Percentiles rank a stretch among this genome's conserved stretches.
Evolutionary conservation across 2,797 vertebrate genomes (phyloP).

Genomic region (Champsocephalus esox): DNA sequence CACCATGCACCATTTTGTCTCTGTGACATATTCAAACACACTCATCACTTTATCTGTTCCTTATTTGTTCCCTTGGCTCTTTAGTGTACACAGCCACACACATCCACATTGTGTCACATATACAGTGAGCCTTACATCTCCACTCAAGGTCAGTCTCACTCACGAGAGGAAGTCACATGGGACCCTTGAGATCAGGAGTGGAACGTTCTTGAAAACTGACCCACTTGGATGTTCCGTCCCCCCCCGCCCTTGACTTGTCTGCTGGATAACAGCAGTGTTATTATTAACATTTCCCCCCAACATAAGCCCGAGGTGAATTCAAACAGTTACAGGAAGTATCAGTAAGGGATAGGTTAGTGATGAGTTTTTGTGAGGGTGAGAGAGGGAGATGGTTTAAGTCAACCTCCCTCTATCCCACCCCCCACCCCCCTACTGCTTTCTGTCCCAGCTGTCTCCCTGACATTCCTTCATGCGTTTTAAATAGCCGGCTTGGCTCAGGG

Average conservation of each 20-base stretch:
- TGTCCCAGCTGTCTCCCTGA: conserved; percentile 79
- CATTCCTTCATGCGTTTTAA: conserved; percentile 82
- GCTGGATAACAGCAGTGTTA: conserved; percentile 22
- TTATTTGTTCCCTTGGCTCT: conserved; percentile 24
- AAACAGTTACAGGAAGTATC: conserved; percentile 40
- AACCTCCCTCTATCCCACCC: not conserved
- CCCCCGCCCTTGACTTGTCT: conserved; percentile 28
- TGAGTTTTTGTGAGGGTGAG: conserved; percentile 7
- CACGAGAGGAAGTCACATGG: conserved; percentile 44
- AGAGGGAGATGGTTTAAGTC: conserved; percentile 24
- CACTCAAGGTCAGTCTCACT: conserved; percentile 59
- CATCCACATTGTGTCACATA: conserved; percentile 6
- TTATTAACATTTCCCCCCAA: conserved; percentile 27
- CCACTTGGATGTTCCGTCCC: conserved; percentile 36
- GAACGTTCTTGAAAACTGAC: conserved; percentile 50
- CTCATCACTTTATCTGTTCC: conserved; percentile 6
- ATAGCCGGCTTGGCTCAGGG: conserved; percentile 71
- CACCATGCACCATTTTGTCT: conserved; percentile 3
- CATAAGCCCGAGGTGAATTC: conserved; percentile 5
- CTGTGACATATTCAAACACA: conserved; percentile 5
- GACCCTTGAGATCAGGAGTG: conserved; percentile 28
- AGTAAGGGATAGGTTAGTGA: conserved; percentile 20
- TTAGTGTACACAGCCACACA: conserved; percentile 10
- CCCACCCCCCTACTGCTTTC: not conserved
- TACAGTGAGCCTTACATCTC: conserved; percentile 17